Percentiles rank a stretch among this genome's conserved stretches.
phyloP scores from a whole-genome alignment of 2,113 vertebrate genomes.

The Vulpes lagopus region DNA sequence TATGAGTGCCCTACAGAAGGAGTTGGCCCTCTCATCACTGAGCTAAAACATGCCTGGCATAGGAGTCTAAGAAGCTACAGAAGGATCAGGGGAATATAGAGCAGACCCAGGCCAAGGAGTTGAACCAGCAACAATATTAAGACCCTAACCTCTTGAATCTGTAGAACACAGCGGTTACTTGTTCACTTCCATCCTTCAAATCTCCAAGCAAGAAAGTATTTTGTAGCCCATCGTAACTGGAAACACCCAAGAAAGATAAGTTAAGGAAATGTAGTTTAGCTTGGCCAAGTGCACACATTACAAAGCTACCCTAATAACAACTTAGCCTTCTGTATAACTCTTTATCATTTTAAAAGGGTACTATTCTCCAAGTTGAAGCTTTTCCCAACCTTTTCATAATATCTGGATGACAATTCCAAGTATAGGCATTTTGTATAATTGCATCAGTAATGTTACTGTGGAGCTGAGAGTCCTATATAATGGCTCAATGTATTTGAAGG shows the following conservation, averaged over 20 bases:
- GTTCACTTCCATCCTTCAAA: neutral
- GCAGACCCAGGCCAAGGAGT: neutral
- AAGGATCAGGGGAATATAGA: too few relatives aligned
- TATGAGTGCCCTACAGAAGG: neutral
- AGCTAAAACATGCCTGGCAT: neutral
- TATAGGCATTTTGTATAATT: neutral
- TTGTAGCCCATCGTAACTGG: neutral
- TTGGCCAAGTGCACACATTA: neutral
- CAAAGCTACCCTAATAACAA: neutral
- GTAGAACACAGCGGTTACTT: neutral
- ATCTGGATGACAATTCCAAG: neutral
- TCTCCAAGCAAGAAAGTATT: neutral
- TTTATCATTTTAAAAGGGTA: neutral
- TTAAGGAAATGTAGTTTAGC: neutral
- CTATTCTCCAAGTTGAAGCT: neutral
- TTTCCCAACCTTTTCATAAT: neutral
- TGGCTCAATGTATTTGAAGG: neutral
- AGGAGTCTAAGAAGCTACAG: neutral
- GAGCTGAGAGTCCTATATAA: neutral
- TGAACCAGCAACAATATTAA: neutral
- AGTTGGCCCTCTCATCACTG: neutral
- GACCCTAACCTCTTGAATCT: neutral
- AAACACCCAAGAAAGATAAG: neutral
- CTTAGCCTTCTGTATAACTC: neutral
- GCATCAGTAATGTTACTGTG: neutral